Conservation (phyloP, 2,797 vertebrate genomes). For the Chanos chanos region DNA sequence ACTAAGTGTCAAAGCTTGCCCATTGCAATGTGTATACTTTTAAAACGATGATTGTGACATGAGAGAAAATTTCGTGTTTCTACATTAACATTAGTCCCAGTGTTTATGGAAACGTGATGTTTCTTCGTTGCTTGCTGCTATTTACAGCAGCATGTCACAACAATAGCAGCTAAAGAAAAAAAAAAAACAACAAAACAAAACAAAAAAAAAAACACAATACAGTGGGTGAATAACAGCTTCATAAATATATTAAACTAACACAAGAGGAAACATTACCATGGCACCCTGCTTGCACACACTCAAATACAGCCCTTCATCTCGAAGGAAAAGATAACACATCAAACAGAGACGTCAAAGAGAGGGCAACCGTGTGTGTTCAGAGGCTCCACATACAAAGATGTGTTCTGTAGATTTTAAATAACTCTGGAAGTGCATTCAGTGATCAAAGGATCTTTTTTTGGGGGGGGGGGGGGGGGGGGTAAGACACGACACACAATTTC, state of each 20-base stretch:
- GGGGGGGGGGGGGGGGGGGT: too few species aligned
- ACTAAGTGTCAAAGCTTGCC: too few species aligned
- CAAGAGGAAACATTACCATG: constrained; percentile 8
- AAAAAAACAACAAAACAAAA: not conserved
- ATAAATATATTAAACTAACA: constrained; percentile 30
- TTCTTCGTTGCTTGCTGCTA: not conserved
- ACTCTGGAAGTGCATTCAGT: constrained; percentile 34
- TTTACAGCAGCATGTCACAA: not conserved
- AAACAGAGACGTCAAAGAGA: constrained; percentile 28
- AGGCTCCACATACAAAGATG: constrained; percentile 34
- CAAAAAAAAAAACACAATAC: not conserved
- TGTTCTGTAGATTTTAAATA: constrained; percentile 35
- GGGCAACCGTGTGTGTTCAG: constrained; percentile 33
- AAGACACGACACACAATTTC: constrained; percentile 50
- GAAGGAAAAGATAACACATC: constrained; percentile 39
- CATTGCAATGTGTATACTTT: too few species aligned
- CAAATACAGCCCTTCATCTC: constrained; percentile 27
- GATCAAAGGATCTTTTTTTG: constrained; percentile 46
- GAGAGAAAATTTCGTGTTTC: too few species aligned
- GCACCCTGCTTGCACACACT: constrained; percentile 17
- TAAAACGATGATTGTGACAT: too few species aligned
- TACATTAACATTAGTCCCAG: too few species aligned
- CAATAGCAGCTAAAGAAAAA: not conserved
- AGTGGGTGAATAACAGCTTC: constrained; percentile 15
- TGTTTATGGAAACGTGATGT: not conserved